A percentile compares a stretch with the other conserved stretches of the same genome.
Evolutionary conservation across 2,113 vertebrate genomes (phyloP).

Genomic region (Heliornis fulica): DNA sequence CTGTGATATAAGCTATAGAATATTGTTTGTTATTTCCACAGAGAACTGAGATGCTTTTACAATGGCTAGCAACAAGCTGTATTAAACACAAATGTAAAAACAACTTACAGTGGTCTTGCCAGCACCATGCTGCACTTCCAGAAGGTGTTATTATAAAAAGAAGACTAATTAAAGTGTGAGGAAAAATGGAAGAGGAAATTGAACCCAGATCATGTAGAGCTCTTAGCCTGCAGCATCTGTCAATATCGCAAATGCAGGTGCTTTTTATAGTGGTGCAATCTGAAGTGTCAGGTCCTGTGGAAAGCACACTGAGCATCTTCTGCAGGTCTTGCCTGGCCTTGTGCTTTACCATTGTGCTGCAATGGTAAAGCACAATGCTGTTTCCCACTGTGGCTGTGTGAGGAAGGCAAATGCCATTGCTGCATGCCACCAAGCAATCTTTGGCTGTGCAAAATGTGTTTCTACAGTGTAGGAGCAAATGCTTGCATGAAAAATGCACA

Average conservation of each 20-base stretch:
- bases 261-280: neutral
- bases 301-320: neutral
- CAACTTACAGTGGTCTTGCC: neutral
- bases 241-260: conserved; percentile 6
- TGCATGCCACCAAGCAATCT: neutral
- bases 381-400: neutral
- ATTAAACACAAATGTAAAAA: conserved; percentile 12
- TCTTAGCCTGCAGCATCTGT: neutral
- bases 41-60: neutral
- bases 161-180: neutral
- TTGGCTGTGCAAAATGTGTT: neutral
- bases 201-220: neutral
- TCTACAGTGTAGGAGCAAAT: neutral
- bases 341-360: neutral
- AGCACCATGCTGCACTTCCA: conserved; percentile 22
- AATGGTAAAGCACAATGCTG: neutral
- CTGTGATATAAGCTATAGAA: neutral
- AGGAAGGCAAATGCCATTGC: neutral
- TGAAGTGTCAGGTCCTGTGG: neutral
- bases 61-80: neutral
- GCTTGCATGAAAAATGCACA: neutral
- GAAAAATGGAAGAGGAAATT: conserved; percentile 3
- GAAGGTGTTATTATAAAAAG: conserved; percentile 20
- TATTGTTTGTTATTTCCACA: neutral
- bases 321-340: neutral